phyloP scores from a whole-genome alignment of 2,797 vertebrate species.

The Diplodus puntazzo region DNA sequence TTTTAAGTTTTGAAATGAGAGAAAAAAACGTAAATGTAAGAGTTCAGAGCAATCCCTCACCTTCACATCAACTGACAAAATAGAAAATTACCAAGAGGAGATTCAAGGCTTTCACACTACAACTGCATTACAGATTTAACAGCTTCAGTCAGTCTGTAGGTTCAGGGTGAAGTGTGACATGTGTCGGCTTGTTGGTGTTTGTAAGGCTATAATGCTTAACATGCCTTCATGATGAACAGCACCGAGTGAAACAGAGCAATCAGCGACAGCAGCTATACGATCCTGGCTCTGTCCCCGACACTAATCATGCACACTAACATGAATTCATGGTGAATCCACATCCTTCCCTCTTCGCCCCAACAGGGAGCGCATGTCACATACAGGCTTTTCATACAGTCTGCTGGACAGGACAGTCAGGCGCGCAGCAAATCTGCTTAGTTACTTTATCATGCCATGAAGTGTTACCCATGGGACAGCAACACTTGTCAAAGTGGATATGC shows the following conservation, averaged over 20 bases:
- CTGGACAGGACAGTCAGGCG: slow-evolving; percentile 75
- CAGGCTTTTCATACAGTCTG: slow-evolving; percentile 78
- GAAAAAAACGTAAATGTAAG: background rate
- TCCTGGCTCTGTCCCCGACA: slow-evolving; percentile 45
- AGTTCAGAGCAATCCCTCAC: slow-evolving; percentile 28
- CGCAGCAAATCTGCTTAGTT: slow-evolving; percentile 79
- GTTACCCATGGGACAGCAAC: slow-evolving; percentile 76
- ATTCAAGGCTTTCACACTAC: slow-evolving; percentile 58
- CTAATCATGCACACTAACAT: slow-evolving; percentile 60
- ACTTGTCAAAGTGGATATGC: slow-evolving; percentile 78
- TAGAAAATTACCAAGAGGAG: slow-evolving; percentile 32
- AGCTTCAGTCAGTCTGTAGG: slow-evolving; percentile 58
- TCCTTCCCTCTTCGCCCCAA: slow-evolving; percentile 62
- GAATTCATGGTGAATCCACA: slow-evolving; percentile 69
- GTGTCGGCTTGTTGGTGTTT: slow-evolving; percentile 19
- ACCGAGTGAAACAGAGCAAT: slow-evolving; percentile 14
- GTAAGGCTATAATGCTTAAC: slow-evolving; percentile 9
- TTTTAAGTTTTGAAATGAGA: background rate
- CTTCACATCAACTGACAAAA: slow-evolving; percentile 23
- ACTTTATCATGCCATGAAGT: slow-evolving; percentile 77
- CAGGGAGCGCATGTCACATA: slow-evolving; percentile 78
- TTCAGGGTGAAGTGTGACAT: slow-evolving; percentile 52
- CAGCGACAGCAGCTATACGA: slow-evolving; percentile 27
- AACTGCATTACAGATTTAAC: slow-evolving; percentile 58
- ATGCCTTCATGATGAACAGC: slow-evolving; percentile 34